Evolutionary conservation across 2,888 invertebrate species (phyloP).

Genomic region (Rhogogaster chlorosoma): DNA sequence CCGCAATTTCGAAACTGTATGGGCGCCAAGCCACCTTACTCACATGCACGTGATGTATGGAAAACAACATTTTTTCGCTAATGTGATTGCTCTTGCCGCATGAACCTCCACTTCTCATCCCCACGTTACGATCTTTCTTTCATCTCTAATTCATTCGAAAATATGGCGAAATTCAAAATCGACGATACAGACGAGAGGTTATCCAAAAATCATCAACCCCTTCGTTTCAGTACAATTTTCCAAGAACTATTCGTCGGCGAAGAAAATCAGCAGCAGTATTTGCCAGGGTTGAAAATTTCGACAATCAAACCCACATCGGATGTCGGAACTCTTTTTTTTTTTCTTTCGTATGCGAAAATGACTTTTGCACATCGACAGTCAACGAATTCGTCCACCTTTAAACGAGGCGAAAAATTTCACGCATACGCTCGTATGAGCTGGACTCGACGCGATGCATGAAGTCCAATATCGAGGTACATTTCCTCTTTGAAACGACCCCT

Average conservation of each 20-base stretch:
- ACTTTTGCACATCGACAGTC: too few species aligned
- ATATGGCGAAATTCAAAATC: too few species aligned
- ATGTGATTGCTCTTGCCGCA: neutral
- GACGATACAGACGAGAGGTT: neutral
- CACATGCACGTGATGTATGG: neutral
- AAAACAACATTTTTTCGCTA: slow-evolving; percentile 4
- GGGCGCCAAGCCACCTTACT: neutral
- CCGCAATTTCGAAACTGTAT: slow-evolving; percentile 14
- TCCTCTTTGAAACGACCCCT: slow-evolving; percentile 64
- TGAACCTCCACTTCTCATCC: neutral
- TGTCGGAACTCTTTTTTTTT: too few species aligned
- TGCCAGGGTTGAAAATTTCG: too few species aligned
- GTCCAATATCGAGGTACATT: slow-evolving; percentile 54
- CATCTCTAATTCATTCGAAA: neutral
- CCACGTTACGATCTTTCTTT: neutral
- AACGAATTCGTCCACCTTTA: neutral
- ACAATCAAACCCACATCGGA: too few species aligned
- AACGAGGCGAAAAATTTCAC: neutral
- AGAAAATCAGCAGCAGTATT: too few species aligned
- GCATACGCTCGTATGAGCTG: neutral
- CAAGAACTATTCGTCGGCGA: too few species aligned
- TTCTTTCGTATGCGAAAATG: neutral
- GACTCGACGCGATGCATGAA: slow-evolving; percentile 2
- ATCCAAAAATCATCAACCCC: neutral
- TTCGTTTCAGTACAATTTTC: neutral